These are phyloP conservation scores for Trochalopteron elliotii DNA, from an alignment of 2,113 vertebrate genomes.

Conservation along the genomic window DNA sequence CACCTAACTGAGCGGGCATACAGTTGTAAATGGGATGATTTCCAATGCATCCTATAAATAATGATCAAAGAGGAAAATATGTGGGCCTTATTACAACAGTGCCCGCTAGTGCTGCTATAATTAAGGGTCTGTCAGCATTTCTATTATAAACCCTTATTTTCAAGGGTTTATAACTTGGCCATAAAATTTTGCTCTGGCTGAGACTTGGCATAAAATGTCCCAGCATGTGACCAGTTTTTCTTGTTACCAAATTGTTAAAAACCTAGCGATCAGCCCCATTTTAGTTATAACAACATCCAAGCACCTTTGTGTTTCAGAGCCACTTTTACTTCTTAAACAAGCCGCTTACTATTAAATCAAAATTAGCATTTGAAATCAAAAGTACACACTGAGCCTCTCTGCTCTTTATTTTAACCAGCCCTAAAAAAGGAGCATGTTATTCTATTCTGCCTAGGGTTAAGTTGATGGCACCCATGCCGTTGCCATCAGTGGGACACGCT, in stretches of 20 bases:
- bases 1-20: conserved; percentile 52
- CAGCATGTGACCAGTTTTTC: conserved; percentile 34
- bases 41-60: conserved; percentile 69
- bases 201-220: conserved; percentile 56
- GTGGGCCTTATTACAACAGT: conserved; percentile 69
- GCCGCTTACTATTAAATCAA: conserved; percentile 47
- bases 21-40: conserved; percentile 70
- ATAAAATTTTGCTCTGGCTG: conserved; percentile 68
- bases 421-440: neutral
- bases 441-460: neutral
- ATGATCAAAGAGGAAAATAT: conserved; percentile 72
- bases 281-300: neutral
- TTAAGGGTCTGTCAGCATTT: conserved; percentile 74
- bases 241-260: conserved; percentile 46
- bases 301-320: conserved; percentile 45
- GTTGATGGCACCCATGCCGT: neutral
- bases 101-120: conserved; percentile 68
- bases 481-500: accelerated
- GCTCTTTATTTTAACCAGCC: neutral
- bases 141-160: conserved; percentile 74
- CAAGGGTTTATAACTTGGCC: conserved; percentile 67
- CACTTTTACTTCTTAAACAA: conserved; percentile 47
- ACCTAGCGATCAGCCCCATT: neutral
- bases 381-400: neutral
- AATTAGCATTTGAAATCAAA: conserved; percentile 36